A percentile compares a stretch with the other conserved stretches of the same genome.
These are phyloP conservation scores for Acanthis flammea DNA, from an alignment of 2,797 vertebrate species.

Conservation along the genomic window DNA sequence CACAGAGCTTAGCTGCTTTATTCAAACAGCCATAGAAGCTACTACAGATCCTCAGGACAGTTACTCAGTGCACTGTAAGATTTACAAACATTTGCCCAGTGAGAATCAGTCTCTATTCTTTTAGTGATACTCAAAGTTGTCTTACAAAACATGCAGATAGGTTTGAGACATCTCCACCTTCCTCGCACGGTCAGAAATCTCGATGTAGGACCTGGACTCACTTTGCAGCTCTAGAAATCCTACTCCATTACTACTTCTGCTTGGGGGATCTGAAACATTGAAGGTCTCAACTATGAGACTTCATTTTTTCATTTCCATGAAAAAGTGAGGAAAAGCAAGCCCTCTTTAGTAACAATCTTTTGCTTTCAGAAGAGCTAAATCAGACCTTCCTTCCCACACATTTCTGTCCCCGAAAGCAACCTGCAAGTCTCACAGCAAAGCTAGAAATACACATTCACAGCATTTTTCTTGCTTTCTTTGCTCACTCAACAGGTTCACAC, in stretches of 20 bases:
- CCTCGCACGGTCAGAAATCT: not conserved
- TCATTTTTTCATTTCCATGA: not conserved
- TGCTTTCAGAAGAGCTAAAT: conserved; percentile 14
- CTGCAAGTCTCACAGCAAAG: conserved; percentile 29
- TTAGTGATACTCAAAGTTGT: not conserved
- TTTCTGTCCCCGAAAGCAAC: not conserved
- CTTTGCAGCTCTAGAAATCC: not conserved
- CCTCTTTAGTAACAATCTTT: not conserved
- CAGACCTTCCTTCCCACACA: not conserved
- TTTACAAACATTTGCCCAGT: not conserved
- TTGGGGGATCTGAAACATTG: not conserved
- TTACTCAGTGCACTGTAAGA: fast-evolving
- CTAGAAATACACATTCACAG: not conserved
- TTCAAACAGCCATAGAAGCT: not conserved
- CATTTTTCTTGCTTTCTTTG: conserved; percentile 14
- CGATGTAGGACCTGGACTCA: fast-evolving
- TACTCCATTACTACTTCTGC: not conserved
- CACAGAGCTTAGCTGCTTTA: not conserved
- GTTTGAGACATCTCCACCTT: not conserved
- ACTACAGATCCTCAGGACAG: not conserved
- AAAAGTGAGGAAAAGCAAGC: not conserved
- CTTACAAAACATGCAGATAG: not conserved
- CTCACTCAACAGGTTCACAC: conserved; percentile 36
- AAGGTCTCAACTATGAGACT: not conserved
- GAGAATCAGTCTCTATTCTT: not conserved